Evolutionary conservation across 1,140 invertebrate genomes (phyloP), one percentile per base, ranked within the genome.

Genomic region (Pectinophora gossypiella): DNA sequence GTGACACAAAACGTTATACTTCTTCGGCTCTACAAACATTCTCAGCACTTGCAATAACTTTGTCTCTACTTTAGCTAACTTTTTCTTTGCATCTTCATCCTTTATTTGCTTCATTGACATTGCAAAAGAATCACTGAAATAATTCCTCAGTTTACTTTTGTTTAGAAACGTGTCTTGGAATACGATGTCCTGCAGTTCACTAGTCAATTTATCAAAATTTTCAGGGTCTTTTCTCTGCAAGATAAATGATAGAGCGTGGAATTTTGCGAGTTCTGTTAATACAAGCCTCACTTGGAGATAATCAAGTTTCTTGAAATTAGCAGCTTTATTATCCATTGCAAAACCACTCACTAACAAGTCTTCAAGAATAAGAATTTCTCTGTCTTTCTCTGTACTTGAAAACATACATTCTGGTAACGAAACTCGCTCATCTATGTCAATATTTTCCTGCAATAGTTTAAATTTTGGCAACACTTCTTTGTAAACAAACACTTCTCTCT

Each of bases 291-390:
- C 68, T 61, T 72, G 60, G 18, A 49, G 19, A 36, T 61, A 64
- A 54, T 69, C 50, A 38, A 84, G 42, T 19, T 72, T 61, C 54
- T 76, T 56, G 22, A 56, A 64, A 47, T 66, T 72, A 1, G 48
- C 54, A 9, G 70, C 21, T 48, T 70, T 80, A 15, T 46, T 59
- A 43, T 80, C 69, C 15, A 68, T 56, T 48, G 53, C 57, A 57
- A 71, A 86, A 15, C 76, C 79, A 46, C 58, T 54, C 6, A 61
- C 20, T 10, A 54, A 19, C 51, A 85, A 59, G 68, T 85, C 83
- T 51, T 80, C 72, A 40, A 83, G 49, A 46, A 86, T 78, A 2
- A 86, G 68, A 2, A 86, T 56, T 64, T 86, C 83, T 45, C 76
- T 76, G 7, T 60, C 64, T 16, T 68, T 74, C 20, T 73, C 68